A percentile compares a stretch with the other conserved stretches of the same genome.
Conservation (phyloP, 2,113 vertebrate genomes). For the Sarotherodon lohbergeri region DNA sequence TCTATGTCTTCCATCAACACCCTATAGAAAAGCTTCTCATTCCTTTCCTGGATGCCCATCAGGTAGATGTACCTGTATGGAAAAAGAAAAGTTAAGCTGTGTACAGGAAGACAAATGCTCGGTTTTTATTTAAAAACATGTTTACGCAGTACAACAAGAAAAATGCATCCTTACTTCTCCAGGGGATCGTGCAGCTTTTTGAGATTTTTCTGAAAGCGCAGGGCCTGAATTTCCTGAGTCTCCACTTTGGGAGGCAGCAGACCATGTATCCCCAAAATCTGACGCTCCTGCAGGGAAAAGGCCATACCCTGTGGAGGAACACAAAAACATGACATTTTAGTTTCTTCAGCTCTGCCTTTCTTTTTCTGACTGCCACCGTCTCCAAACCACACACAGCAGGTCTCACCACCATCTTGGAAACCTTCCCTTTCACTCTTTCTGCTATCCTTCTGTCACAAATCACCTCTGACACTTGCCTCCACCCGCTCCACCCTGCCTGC, state of each 20-base stretch:
- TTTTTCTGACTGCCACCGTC: neutral
- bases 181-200: constrained; percentile 87
- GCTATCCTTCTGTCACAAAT: neutral
- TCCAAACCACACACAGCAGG: neutral
- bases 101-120: neutral
- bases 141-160: neutral
- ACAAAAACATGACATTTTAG: neutral
- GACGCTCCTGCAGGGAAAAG: constrained; percentile 86
- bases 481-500: neutral
- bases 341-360: neutral
- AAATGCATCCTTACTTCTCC: constrained; percentile 80
- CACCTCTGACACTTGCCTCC: neutral
- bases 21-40: constrained; percentile 91
- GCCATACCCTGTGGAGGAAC: constrained; percentile 86
- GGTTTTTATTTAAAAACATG: neutral
- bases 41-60: constrained; percentile 97
- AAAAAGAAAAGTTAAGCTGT: neutral
- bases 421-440: neutral
- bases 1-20: constrained; percentile 94
- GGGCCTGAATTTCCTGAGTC: constrained; percentile 91
- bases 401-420: neutral
- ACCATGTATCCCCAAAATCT: constrained; percentile 92
- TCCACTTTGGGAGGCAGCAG: constrained; percentile 94
- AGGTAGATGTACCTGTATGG: constrained; percentile 88
- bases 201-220: constrained; percentile 91